These are phyloP conservation scores for Nesoenas mayeri DNA, from an alignment of 2,113 vertebrate species.

Conservation along the genomic window DNA sequence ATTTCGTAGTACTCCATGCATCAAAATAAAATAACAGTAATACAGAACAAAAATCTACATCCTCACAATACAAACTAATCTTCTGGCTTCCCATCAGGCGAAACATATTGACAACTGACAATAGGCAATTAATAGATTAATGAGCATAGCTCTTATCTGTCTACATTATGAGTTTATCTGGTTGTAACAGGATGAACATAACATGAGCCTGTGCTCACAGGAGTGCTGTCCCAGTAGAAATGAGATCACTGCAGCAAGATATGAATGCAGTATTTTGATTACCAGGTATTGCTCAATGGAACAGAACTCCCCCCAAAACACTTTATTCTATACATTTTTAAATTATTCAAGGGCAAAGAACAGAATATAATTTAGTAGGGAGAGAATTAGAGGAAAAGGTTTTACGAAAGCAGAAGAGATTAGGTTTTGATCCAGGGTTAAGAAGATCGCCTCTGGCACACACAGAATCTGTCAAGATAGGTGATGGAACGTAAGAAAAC, in stretches of 20 bases:
- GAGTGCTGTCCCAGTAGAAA: conserved; percentile 62
- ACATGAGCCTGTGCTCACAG: conserved; percentile 43
- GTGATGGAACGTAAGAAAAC: background rate
- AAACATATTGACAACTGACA: conserved; percentile 70
- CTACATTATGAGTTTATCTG: conserved; percentile 72
- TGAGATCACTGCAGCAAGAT: conserved; percentile 69
- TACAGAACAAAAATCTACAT: conserved; percentile 36
- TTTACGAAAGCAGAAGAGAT: conserved; percentile 46
- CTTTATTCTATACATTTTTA: conserved; percentile 53
- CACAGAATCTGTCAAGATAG: background rate
- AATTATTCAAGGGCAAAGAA: conserved; percentile 69
- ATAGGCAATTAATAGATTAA: conserved; percentile 76
- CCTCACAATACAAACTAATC: conserved; percentile 66
- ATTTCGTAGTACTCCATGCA: background rate
- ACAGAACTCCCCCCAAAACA: background rate
- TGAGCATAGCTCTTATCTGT: conserved; percentile 69
- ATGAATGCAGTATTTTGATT: conserved; percentile 58
- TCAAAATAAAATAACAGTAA: conserved; percentile 43
- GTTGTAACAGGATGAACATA: conserved; percentile 69
- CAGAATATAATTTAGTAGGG: conserved; percentile 57
- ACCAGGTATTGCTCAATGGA: conserved; percentile 59
- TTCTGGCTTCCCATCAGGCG: conserved; percentile 53
- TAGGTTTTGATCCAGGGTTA: conserved; percentile 64
- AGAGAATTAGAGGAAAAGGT: conserved; percentile 39
- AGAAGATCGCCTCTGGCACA: background rate